A percentile compares a stretch with the other conserved stretches of the same genome.
Conservation (phyloP, 1,140 invertebrate species). For the Drosophila parvula region DNA sequence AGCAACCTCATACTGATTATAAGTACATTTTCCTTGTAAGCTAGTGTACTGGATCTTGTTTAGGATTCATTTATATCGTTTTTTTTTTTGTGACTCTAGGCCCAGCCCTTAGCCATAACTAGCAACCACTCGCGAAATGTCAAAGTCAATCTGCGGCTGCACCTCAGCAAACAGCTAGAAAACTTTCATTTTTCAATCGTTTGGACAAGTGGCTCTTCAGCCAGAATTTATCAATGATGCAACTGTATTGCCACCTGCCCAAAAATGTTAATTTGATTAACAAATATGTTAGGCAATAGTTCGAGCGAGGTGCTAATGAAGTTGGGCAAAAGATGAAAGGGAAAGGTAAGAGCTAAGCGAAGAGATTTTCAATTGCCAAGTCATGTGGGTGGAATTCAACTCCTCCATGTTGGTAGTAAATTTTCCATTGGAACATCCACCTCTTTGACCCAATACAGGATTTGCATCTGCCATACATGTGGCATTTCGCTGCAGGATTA, state of each 20-base stretch:
- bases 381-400: slow-evolving; percentile 7
- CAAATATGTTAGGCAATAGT: slow-evolving; percentile 51
- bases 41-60: not conserved
- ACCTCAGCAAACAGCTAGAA: slow-evolving; percentile 56
- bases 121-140: slow-evolving; percentile 67
- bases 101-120: slow-evolving; percentile 51
- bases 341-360: slow-evolving; percentile 21
- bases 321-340: slow-evolving; percentile 14
- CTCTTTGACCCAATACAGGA: slow-evolving; percentile 22
- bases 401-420: slow-evolving; percentile 10
- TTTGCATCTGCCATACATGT: slow-evolving; percentile 29
- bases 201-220: slow-evolving; percentile 3
- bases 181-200: slow-evolving; percentile 69
- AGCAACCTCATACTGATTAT: not conserved
- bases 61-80: not conserved
- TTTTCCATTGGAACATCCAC: slow-evolving; percentile 2
- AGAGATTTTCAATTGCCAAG: not conserved
- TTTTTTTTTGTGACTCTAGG: slow-evolving; percentile 1
- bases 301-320: slow-evolving; percentile 50
- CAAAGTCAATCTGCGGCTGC: slow-evolving; percentile 24
- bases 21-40: not conserved
- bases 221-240: slow-evolving; percentile 64
- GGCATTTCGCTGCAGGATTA: slow-evolving; percentile 34
- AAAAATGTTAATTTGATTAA: slow-evolving; percentile 56
- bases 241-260: slow-evolving; percentile 42